A percentile compares a stretch with the other conserved stretches of the same genome.
Evolutionary conservation across 2,797 vertebrate genomes (phyloP).

Genomic region (Crax fasciolata): DNA sequence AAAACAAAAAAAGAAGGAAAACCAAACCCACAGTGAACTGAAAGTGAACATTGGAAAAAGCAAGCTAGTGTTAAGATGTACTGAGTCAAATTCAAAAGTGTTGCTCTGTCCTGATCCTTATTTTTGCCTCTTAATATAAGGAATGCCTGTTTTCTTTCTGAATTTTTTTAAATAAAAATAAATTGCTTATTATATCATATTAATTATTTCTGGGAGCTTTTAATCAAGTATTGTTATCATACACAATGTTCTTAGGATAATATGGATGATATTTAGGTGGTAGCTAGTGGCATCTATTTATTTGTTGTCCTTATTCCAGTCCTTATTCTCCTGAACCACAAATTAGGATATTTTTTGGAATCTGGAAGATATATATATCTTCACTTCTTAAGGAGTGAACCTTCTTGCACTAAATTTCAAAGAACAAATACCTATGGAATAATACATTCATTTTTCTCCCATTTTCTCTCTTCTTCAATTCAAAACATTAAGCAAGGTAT

Average conservation of each 20-base stretch:
- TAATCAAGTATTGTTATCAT: background rate
- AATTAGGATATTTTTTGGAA: background rate
- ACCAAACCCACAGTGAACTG: background rate
- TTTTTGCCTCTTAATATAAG: background rate
- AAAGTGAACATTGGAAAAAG: fast-evolving
- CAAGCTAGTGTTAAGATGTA: background rate
- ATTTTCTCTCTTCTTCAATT: background rate
- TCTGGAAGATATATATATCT: background rate
- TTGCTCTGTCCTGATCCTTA: background rate
- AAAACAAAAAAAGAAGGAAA: background rate
- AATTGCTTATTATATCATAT: background rate
- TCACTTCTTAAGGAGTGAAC: background rate
- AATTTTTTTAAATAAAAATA: background rate
- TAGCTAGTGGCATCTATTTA: background rate
- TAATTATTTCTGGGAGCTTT: background rate
- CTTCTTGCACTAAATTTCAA: background rate
- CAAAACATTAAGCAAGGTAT: background rate
- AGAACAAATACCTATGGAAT: background rate
- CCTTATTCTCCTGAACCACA: background rate
- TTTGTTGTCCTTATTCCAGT: background rate
- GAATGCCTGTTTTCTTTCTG: background rate
- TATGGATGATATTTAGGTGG: background rate
- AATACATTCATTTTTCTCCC: background rate
- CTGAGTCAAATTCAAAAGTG: background rate
- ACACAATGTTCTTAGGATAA: background rate